Conservation (phyloP, 2,797 vertebrate species). For the Chelonia mydas region DNA sequence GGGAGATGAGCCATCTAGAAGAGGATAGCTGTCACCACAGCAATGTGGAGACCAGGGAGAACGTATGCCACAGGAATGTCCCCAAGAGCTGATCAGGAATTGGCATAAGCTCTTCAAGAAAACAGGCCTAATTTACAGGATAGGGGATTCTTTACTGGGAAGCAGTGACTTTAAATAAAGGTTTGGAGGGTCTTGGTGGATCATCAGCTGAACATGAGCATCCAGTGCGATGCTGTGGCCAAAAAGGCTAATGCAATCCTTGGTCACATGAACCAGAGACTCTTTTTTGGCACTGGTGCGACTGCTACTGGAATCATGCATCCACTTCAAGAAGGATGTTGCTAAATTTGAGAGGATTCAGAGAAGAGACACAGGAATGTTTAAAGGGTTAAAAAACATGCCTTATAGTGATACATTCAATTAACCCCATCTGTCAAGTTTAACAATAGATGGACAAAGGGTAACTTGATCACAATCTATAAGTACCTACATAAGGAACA, state of each 20-base stretch:
- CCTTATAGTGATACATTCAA: background rate
- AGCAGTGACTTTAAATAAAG: no score
- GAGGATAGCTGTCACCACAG: background rate
- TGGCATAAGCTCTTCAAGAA: background rate
- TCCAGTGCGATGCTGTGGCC: background rate
- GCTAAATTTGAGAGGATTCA: background rate
- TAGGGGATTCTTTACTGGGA: background rate
- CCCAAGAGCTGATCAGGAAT: background rate
- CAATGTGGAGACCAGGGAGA: background rate
- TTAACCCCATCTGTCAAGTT: background rate
- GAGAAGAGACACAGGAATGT: background rate
- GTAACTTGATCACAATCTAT: background rate
- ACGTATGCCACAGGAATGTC: background rate
- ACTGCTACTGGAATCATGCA: background rate
- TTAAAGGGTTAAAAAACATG: background rate
- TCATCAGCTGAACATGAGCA: background rate
- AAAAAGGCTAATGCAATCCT: background rate
- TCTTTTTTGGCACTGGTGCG: background rate
- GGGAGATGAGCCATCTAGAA: background rate
- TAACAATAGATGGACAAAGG: background rate
- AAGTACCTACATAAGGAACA: no score
- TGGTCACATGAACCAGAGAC: background rate
- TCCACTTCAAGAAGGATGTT: background rate
- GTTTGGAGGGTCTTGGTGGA: background rate
- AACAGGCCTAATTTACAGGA: background rate